Base-by-base conservation (phyloP, 2,797 vertebrate genomes). In the Coracias cyanogaster region DNA sequence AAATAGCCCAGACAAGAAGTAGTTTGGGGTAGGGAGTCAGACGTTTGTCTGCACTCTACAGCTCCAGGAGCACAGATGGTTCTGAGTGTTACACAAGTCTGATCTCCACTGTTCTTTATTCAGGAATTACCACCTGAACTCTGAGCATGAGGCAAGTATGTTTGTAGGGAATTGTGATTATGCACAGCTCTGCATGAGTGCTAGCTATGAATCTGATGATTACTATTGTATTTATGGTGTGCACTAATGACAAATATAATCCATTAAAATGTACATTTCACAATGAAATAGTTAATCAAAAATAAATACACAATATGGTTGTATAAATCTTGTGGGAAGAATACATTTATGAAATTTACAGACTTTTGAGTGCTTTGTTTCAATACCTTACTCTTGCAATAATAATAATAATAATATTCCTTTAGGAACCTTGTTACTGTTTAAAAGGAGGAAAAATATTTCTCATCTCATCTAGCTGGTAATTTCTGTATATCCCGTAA, bases 21-120 rank as follows among this genome's bases (percentile, higher is more conserved):
- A 78, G 76, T 93, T 90, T 31, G 43, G 95, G 61, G 25, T 15
- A 88, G 45, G 48, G 57, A 93, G 45, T 90, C 87, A 91, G 80
- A 72, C 49, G 1, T 87, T 95, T 65, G 55, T 84, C 81, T 93
- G 87, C 70, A 51, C 46, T 93, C 69, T 89, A 12, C 73, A 89
- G 81, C 82, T 76, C 70, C 54, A 90, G 43, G 45, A 93, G 54
- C 82, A 90, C 96, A 97, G 94, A 95, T 97, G 96, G 94, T 93
- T 97, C 77, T 92, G 93, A 95, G 93, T 95, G 93, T 96, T 96
- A 83, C 60, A 79, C 77, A 89, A 92, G 88, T 86, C 90, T 95
- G 94, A 97, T 96, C 96, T 96, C 80, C 94, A 65, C 46, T 92
- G 61, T 89, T 91, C 92, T 97, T 95, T 96, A 88, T 94, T 95